Conservation (phyloP, 1,140 invertebrate species). For the Drosophila fuyamai region DNA sequence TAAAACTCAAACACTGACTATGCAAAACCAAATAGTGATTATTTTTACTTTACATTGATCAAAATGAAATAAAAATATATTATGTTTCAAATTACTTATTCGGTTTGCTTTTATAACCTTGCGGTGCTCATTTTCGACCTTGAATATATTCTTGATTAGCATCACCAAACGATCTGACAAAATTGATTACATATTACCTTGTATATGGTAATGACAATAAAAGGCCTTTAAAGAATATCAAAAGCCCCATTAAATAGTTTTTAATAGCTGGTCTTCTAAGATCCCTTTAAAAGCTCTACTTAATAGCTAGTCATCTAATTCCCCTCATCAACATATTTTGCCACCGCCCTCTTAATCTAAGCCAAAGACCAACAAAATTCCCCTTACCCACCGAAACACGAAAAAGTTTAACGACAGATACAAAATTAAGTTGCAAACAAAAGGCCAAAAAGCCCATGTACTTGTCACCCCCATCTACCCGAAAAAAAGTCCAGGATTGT, state of each 20-base stretch:
- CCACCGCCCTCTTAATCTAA: not conserved
- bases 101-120: too few relatives aligned
- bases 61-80: too few relatives aligned
- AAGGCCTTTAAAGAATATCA: not conserved
- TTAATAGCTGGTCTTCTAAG: conserved; percentile 14
- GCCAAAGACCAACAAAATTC: conserved; percentile 22
- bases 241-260: not conserved
- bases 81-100: too few relatives aligned
- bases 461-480: conserved; percentile 27
- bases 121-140: too few relatives aligned
- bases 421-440: conserved; percentile 80
- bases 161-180: too few relatives aligned
- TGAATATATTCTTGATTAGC: too few relatives aligned
- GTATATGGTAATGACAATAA: not conserved
- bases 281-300: conserved; percentile 1
- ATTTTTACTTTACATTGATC: not conserved
- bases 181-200: not conserved
- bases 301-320: conserved; percentile 9
- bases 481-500: conserved; percentile 14
- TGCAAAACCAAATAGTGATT: not conserved
- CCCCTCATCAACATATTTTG: not conserved
- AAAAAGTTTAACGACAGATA: conserved; percentile 78
- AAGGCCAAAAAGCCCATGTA: conserved; percentile 47
- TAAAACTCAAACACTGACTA: not conserved
- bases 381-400: not conserved